Evolutionary conservation across 2,888 invertebrate species (phyloP), one percentile per base, ranked within the genome.

Genomic region (Scaptodrosophila latifasciaeformis): DNA sequence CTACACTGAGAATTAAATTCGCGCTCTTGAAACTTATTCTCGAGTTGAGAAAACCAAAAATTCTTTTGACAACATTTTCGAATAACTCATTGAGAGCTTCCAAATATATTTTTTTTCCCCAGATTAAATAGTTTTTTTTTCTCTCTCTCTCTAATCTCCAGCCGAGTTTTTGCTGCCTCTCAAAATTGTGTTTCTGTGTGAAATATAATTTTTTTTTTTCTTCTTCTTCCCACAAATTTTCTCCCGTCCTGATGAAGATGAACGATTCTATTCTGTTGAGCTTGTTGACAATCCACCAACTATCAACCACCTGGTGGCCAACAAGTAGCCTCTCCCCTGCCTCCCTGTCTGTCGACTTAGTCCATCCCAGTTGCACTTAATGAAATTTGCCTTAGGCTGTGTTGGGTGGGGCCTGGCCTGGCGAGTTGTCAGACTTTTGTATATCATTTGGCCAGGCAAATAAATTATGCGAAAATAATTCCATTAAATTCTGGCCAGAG

Each of bases 141-240:
- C n/a, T n/a, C n/a, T n/a, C n/a, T n/a, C n/a, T n/a, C n/a, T n/a
- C n/a, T n/a, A n/a, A n/a, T n/a, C n/a, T n/a, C n/a, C n/a, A n/a
- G n/a, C n/a, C n/a, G n/a, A n/a, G n/a, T n/a, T n/a, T n/a, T n/a
- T n/a, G n/a, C n/a, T n/a, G n/a, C n/a, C n/a, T n/a, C n/a, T n/a
- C n/a, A 49, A 79, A 74, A 72, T 74, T 77, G 80, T 77, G 74
- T 80, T 75, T 75, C 80, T 79, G 67, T 75, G 74, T 75, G 80
- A 75, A 80, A 80, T 77, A 75, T 77, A 77, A 77, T 77, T 80
- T 72, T 65, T 40, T 12, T 21, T 40, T 39, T 12, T 19, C 40
- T 34, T 49, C 54, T 66, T 56, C 54, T 66, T 56, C 40, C 54
- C 62, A 30, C 37, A 30, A 43, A 44, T 44, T 6, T 37, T 51